Conservation (phyloP, 2,888 invertebrate species). For the Amphipoea lucens region DNA sequence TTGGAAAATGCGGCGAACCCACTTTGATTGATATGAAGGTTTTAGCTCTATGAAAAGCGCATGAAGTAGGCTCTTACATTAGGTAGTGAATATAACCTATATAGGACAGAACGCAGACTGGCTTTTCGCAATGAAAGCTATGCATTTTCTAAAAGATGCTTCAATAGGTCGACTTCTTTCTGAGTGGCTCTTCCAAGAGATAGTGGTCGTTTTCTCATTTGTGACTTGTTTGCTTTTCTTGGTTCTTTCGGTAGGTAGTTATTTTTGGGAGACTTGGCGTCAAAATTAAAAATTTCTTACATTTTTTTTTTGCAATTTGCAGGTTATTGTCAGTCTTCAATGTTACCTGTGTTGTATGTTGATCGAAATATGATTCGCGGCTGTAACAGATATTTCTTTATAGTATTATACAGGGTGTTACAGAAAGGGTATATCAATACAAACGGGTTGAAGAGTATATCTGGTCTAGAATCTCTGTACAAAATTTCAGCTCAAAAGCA, state of each 20-base stretch:
- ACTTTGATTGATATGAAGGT: slow-evolving; percentile 9
- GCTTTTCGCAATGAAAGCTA: slow-evolving; percentile 47
- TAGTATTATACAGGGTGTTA: no score
- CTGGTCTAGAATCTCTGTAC: no score
- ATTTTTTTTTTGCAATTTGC: no score
- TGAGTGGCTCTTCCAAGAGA: slow-evolving; percentile 19
- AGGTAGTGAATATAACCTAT: slow-evolving; percentile 33
- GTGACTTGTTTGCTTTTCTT: slow-evolving; percentile 19
- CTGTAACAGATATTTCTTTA: no score
- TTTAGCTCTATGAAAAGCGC: slow-evolving; percentile 16
- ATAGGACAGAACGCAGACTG: slow-evolving; percentile 40
- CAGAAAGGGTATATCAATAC: no score
- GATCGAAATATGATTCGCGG: no score
- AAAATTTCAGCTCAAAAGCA: no score
- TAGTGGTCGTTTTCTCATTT: slow-evolving; percentile 29
- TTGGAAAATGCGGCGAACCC: slow-evolving; percentile 3
- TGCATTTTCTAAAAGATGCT: slow-evolving; percentile 50
- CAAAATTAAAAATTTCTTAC: no score
- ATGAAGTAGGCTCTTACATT: slow-evolving; percentile 27
- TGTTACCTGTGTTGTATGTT: no score
- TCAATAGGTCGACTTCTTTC: slow-evolving; percentile 36
- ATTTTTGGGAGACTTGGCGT: not conserved
- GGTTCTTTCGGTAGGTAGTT: not conserved
- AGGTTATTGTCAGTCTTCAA: no score
- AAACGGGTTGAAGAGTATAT: no score